A percentile compares a stretch with the other conserved stretches of the same genome.
These are phyloP conservation scores for Ladona fulva DNA, from an alignment of 1,140 invertebrate genomes.

Conservation along the genomic window DNA sequence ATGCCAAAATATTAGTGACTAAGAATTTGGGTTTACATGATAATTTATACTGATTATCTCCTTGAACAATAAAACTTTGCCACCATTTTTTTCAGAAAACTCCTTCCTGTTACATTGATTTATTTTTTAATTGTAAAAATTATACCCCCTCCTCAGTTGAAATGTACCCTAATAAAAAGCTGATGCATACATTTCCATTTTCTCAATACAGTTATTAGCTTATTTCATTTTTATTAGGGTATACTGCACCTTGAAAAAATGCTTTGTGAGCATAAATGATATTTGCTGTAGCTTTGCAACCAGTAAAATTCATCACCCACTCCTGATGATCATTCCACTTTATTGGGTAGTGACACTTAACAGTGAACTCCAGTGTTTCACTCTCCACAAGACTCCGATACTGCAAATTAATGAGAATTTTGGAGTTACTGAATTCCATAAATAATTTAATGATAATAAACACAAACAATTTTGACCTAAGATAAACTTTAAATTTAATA, in stretches of 20 bases:
- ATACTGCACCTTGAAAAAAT: constrained; percentile 71
- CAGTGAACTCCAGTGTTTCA: constrained; percentile 87
- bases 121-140: no score
- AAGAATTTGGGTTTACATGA: no score
- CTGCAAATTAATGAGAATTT: no score
- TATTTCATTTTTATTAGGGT: constrained; percentile 20
- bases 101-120: no score
- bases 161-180: neutral
- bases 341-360: constrained; percentile 79
- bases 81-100: no score
- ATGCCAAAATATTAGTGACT: no score
- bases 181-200: no score
- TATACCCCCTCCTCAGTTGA: neutral
- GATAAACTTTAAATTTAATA: constrained; percentile 13
- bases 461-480: constrained; percentile 4
- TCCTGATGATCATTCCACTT: constrained; percentile 93
- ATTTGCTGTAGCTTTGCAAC: constrained; percentile 85
- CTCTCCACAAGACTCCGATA: constrained; percentile 86
- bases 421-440: no score
- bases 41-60: no score
- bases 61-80: no score
- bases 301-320: constrained; percentile 82
- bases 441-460: neutral
- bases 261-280: constrained; percentile 90
- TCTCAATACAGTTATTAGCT: no score